Percentiles rank a stretch among this genome's conserved stretches.
phyloP scores from a whole-genome alignment of 2,888 invertebrate species.

The Agonopterix subpropinquella region DNA sequence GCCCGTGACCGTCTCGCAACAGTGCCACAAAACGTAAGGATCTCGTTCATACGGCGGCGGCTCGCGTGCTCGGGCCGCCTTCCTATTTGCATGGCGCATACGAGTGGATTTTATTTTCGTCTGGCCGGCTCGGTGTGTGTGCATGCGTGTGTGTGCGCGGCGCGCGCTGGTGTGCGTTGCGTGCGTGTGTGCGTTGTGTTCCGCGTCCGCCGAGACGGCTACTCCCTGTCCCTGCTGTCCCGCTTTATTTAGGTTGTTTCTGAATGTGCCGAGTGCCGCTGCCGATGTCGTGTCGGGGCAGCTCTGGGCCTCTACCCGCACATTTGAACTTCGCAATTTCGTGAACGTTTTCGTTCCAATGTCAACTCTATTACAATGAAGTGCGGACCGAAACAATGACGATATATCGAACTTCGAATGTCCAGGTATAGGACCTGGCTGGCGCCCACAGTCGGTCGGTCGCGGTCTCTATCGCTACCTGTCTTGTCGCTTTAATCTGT shows the following conservation, averaged over 20 bases:
- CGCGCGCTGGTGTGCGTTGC: constrained; percentile 34
- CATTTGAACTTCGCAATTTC: no score
- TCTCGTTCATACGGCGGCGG: constrained; percentile 59
- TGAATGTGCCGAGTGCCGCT: constrained; percentile 30
- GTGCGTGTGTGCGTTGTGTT: constrained; percentile 39
- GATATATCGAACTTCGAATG: no score
- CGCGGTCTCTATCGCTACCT: constrained; percentile 21
- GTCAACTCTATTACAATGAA: no score
- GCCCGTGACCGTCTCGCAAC: constrained; percentile 71
- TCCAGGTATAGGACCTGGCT: no score
- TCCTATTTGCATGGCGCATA: constrained; percentile 72
- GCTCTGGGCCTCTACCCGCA: no score
- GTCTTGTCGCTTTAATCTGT: constrained; percentile 9
- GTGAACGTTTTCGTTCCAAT: no score
- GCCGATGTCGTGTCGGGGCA: constrained; percentile 22
- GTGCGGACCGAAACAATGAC: no score
- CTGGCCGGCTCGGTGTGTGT: constrained; percentile 59
- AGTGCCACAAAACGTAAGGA: constrained; percentile 75
- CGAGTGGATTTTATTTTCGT: constrained; percentile 75
- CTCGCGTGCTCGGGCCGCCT: constrained; percentile 58
- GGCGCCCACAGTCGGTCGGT: constrained; percentile 11
- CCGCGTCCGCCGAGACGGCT: constrained; percentile 57
- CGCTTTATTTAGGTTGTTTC: constrained; percentile 69
- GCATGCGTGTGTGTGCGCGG: constrained; percentile 33
- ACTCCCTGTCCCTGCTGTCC: constrained; percentile 64